A percentile compares a stretch with the other conserved stretches of the same genome.
Conservation (phyloP, 2,797 vertebrate genomes). For the Girardinus metallicus region DNA sequence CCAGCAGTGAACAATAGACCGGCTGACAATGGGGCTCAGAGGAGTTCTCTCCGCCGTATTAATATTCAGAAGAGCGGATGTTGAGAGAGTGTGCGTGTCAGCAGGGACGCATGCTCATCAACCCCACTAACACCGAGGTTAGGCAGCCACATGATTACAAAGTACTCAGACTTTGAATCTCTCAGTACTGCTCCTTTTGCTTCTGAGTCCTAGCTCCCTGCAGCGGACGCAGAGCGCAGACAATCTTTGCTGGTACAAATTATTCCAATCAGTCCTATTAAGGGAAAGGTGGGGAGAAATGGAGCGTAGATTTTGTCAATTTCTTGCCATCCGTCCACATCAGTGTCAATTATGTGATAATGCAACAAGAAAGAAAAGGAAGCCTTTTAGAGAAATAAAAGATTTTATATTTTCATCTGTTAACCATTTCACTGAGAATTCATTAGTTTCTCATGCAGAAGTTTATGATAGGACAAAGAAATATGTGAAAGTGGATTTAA, state of each 20-base stretch:
- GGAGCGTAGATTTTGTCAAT: slow-evolving; percentile 52
- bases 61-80: slow-evolving; percentile 77
- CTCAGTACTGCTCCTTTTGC: slow-evolving; percentile 58
- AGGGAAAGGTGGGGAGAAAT: slow-evolving; percentile 52
- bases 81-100: slow-evolving; percentile 69
- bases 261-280: slow-evolving; percentile 50
- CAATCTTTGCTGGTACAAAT: slow-evolving; percentile 63
- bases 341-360: slow-evolving; percentile 33
- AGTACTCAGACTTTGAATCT: slow-evolving; percentile 73
- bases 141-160: slow-evolving; percentile 77
- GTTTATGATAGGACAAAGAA: slow-evolving; percentile 17
- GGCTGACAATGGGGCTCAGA: slow-evolving; percentile 74
- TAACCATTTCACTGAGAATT: slow-evolving; percentile 5
- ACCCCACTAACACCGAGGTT: slow-evolving; percentile 71
- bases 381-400: slow-evolving; percentile 15
- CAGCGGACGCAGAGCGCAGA: slow-evolving; percentile 53
- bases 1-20: slow-evolving; percentile 77
- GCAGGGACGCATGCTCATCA: slow-evolving; percentile 77
- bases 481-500: neutral
- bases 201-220: slow-evolving; percentile 55
- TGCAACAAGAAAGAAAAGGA: slow-evolving; percentile 11
- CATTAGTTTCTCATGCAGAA: slow-evolving; percentile 3
- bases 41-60: slow-evolving; percentile 74
- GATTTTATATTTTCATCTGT: neutral
- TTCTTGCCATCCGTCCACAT: slow-evolving; percentile 24